Evolutionary conservation across 2,113 vertebrate species (phyloP), one percentile per base, ranked within the genome.

Genomic region (Rynchops niger): DNA sequence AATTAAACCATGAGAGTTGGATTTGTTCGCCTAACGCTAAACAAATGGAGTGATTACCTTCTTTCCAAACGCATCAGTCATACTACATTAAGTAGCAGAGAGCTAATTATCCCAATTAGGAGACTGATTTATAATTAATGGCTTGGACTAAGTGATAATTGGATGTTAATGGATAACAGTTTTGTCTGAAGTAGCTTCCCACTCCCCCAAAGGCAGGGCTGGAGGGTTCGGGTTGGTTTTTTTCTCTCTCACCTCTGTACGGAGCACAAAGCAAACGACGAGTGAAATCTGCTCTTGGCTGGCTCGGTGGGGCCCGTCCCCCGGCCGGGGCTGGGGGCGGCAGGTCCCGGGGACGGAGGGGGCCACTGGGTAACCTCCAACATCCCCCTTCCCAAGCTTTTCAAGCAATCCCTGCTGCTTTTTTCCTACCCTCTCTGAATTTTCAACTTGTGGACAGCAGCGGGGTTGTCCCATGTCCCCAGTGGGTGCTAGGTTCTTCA

Each of bases 41-140:
- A 98, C 95, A 98, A 97, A 98, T 97, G 97, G 96, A 96, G 97
- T 98, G 98, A 98, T 99, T 98, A 96, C 97, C 97, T 97, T 98
- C 97, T 98, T 97, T 98, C 98, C 98, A 98, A 98, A 98, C 83
- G 98, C 98, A 98, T 98, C 98, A 97, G 99, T 99, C 98, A 98
- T 97, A 98, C 98, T 98, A 98, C 99, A 99, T 99, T 99, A 99
- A 98, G 97, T 97, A 97, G 98, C 97, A 91, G 97, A 98, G 98
- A 98, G 99, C 98, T 99, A 99, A 99, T 99, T 99, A 99, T 99
- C 98, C 99, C 99, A 99, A 99, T 99, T 99, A 99, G 99, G 98
- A 97, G 97, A 96, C 98, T 98, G 99, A 99, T 99, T 99, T 99
- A 99, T 99, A 99, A 99, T 99, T 99, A 99, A 99, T 99, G 98